phyloP scores from a whole-genome alignment of 1,140 invertebrate species.

The Hydropsyche tenuis region DNA sequence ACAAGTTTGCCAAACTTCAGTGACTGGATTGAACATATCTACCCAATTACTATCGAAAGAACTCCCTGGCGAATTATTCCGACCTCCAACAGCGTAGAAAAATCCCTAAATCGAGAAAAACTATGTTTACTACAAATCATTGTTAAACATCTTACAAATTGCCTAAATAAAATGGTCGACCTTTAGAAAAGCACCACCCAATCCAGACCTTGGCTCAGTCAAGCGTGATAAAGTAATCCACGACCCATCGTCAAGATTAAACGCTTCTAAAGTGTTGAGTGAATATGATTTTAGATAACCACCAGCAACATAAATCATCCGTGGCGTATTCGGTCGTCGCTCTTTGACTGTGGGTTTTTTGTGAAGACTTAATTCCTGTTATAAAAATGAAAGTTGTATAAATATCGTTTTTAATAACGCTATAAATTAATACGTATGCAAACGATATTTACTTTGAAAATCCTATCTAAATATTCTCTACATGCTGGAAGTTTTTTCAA shows the following conservation, averaged over 20 bases:
- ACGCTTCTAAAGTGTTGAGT: slow-evolving; percentile 85
- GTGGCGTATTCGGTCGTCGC: slow-evolving; percentile 81
- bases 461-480: slow-evolving; percentile 86
- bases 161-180: slow-evolving; percentile 55
- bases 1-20: slow-evolving; percentile 79
- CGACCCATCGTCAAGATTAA: slow-evolving; percentile 82
- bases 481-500: slow-evolving; percentile 88
- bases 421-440: too few relatives aligned
- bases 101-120: slow-evolving; percentile 64
- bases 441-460: slow-evolving; percentile 89
- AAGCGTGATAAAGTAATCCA: slow-evolving; percentile 82
- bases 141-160: background rate
- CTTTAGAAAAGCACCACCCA: slow-evolving; percentile 86
- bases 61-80: slow-evolving; percentile 84
- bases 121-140: background rate
- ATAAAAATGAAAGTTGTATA: slow-evolving; percentile 15
- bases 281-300: slow-evolving; percentile 83
- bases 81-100: slow-evolving; percentile 90
- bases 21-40: slow-evolving; percentile 79
- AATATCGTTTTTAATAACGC: background rate
- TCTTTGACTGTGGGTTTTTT: slow-evolving; percentile 82
- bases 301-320: slow-evolving; percentile 89
- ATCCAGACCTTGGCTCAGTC: slow-evolving; percentile 82
- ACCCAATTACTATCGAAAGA: slow-evolving; percentile 83
- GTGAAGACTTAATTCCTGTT: slow-evolving; percentile 79